phyloP scores from a whole-genome alignment of 2,113 vertebrate genomes.

The Jacana jacana region DNA sequence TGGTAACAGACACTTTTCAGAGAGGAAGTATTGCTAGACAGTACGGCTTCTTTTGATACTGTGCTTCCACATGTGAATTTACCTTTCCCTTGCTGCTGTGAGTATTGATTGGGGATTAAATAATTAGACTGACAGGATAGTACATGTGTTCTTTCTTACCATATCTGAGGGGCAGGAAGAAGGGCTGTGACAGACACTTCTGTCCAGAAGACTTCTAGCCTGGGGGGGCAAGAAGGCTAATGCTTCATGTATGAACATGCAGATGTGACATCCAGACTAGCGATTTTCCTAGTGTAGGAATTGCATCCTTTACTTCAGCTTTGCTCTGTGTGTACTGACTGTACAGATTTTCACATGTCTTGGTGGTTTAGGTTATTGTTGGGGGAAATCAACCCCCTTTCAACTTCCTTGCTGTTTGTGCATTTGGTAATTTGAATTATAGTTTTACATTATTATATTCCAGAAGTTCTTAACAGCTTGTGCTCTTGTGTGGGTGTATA shows the following conservation, averaged over 20 bases:
- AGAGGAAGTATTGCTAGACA: neutral
- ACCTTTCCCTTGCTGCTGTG: neutral
- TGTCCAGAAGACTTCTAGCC: neutral
- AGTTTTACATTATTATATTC: slow-evolving; percentile 15
- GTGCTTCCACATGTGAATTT: neutral
- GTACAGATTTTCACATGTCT: neutral
- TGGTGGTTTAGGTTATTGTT: neutral
- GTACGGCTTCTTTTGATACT: neutral
- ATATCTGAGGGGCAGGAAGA: neutral
- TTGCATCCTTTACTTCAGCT: neutral
- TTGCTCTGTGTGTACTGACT: neutral
- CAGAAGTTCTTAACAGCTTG: slow-evolving; percentile 13
- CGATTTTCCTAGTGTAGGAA: neutral
- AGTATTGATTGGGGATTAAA: neutral
- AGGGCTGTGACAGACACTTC: neutral
- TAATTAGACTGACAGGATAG: neutral
- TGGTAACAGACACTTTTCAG: neutral
- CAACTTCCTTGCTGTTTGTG: neutral
- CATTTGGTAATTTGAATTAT: slow-evolving; percentile 4
- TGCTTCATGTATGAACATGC: neutral
- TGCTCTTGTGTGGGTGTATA: slow-evolving; percentile 9
- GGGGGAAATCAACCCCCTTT: neutral
- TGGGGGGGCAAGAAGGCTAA: neutral
- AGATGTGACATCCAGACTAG: neutral
- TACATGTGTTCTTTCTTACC: neutral